These are phyloP conservation scores for Gallirallus australis DNA, from an alignment of 2,797 vertebrate species.

Conservation along the genomic window DNA sequence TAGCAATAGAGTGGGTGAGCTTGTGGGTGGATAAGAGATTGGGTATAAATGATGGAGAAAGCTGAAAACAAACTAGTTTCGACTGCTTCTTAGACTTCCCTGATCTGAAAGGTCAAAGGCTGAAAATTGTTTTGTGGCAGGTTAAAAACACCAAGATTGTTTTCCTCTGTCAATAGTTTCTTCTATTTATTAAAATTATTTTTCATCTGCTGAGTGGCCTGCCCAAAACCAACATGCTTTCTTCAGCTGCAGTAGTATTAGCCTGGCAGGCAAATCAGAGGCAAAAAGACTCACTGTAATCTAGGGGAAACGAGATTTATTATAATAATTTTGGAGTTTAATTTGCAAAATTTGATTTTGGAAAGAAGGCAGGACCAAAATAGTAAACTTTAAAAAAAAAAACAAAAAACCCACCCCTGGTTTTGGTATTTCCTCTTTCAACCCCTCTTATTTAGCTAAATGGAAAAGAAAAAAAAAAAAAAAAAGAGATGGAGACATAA, in stretches of 20 bases:
- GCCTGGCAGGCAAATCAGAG: background rate
- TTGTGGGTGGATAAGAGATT: slow-evolving; percentile 45
- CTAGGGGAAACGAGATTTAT: background rate
- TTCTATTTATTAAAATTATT: slow-evolving; percentile 56
- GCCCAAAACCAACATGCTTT: background rate
- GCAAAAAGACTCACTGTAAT: background rate
- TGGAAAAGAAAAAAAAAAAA: background rate
- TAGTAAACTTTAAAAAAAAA: background rate
- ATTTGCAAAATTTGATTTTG: background rate
- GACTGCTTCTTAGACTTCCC: background rate
- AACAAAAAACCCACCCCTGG: no score
- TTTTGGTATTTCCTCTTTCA: background rate
- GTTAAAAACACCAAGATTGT: background rate
- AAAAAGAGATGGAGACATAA: background rate
- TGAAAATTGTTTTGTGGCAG: background rate
- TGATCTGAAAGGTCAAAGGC: slow-evolving; percentile 42
- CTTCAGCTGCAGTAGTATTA: background rate
- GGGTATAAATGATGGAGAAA: slow-evolving; percentile 48
- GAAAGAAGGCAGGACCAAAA: background rate
- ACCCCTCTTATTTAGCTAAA: background rate
- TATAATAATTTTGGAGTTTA: background rate
- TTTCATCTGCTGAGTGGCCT: background rate
- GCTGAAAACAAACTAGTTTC: slow-evolving; percentile 57
- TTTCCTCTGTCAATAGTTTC: background rate
- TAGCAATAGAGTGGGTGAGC: slow-evolving; percentile 56